phyloP scores from a whole-genome alignment of 2,113 vertebrate species.

The Macroglossus sobrinus region DNA sequence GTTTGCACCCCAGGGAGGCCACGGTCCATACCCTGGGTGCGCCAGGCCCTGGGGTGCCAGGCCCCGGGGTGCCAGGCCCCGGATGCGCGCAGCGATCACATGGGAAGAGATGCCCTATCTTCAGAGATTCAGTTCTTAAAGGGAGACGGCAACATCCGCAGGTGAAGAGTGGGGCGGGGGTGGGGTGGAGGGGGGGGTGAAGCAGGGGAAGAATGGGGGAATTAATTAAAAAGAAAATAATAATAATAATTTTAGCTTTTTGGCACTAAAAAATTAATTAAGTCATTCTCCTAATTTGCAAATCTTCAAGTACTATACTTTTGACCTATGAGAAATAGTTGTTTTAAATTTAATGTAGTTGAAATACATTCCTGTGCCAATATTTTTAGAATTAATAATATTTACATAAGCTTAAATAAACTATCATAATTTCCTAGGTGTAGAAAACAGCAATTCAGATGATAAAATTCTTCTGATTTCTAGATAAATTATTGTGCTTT shows the following conservation, averaged over 20 bases:
- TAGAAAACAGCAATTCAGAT: neutral
- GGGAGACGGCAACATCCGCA: too few species aligned
- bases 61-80: too few species aligned
- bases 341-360: neutral
- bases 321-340: neutral
- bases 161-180: too few species aligned
- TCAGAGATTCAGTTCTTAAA: too few species aligned
- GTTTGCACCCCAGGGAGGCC: too few species aligned
- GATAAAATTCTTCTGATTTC: constrained; percentile 38
- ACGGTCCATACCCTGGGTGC: too few species aligned
- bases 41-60: too few species aligned
- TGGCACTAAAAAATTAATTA: neutral
- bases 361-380: neutral
- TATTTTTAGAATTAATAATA: constrained; percentile 15
- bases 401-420: constrained; percentile 25
- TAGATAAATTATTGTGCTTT: constrained; percentile 27
- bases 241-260: neutral
- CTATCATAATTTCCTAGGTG: neutral
- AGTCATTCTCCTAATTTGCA: neutral
- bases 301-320: neutral
- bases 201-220: too few species aligned
- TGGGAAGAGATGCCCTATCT: too few species aligned
- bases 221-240: too few species aligned
- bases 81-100: too few species aligned
- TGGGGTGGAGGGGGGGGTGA: too few species aligned